Percentiles rank a stretch among this genome's conserved stretches.
These are phyloP conservation scores for Hirtodrosophila duncani DNA, from an alignment of 2,888 invertebrate species.

Conservation along the genomic window DNA sequence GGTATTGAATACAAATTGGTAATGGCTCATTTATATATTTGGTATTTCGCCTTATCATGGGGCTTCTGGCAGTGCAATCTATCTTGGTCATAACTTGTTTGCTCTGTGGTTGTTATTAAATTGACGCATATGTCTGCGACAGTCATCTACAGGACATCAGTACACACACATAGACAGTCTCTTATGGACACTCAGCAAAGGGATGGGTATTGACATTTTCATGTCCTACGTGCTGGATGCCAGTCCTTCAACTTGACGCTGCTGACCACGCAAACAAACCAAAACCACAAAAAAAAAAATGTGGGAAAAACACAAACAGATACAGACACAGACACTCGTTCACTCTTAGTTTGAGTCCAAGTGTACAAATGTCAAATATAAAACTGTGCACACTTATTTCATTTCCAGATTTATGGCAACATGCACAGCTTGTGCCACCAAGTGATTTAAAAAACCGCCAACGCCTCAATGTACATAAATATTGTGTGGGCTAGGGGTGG, in stretches of 20 bases:
- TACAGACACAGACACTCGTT: slow-evolving; percentile 24
- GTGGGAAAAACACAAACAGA: slow-evolving; percentile 6
- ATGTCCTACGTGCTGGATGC: slow-evolving; percentile 40
- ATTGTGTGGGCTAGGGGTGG: no score
- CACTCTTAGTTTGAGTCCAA: slow-evolving; percentile 47
- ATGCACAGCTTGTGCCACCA: no score
- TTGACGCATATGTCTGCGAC: slow-evolving; percentile 56
- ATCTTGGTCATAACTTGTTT: slow-evolving; percentile 4
- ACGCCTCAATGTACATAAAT: no score
- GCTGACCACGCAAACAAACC: slow-evolving; percentile 27
- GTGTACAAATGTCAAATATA: slow-evolving; percentile 72
- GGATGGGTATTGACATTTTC: slow-evolving; percentile 36
- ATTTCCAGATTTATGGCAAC: slow-evolving; percentile 65
- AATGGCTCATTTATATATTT: slow-evolving; percentile 63
- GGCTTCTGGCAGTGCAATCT: background rate
- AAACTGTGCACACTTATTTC: slow-evolving; percentile 64
- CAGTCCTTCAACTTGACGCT: slow-evolving; percentile 37
- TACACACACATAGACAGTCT: background rate
- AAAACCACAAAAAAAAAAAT: slow-evolving; percentile 14
- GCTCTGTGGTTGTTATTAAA: slow-evolving; percentile 36
- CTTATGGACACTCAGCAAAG: slow-evolving; percentile 1
- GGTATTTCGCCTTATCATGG: background rate
- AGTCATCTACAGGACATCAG: slow-evolving; percentile 21
- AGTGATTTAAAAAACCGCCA: no score
- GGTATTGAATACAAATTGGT: slow-evolving; percentile 69